Evolutionary conservation across 2,888 invertebrate genomes (phyloP), one percentile per base, ranked within the genome.

Genomic region (Diaperis boleti): DNA sequence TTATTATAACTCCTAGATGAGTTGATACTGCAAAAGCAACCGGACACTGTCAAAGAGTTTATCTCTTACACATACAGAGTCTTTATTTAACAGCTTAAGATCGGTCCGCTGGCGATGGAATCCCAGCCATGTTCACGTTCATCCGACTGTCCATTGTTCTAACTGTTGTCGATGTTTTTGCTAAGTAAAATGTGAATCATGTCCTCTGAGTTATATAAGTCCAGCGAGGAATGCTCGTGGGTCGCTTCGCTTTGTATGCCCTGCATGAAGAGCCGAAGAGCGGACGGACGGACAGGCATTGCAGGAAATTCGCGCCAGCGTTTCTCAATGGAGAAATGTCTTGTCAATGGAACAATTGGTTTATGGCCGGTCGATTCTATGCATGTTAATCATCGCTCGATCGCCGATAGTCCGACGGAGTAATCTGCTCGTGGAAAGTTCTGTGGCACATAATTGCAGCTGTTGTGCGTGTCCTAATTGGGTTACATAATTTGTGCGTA

Each of bases 151-250:
- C 59, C 64, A 64, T 64, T 64, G 64, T 64, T 63, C 55, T 50
- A 59, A 59, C 59, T 59, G 50, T 45, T 59, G 59, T 49, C 59
- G 55, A 55, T 59, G 59, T 59, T 47, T 55, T 54, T 47, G 33
- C 59, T 33, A 54, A 54, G 54, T 59, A 54, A 63, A 63, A 63
- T 63, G 63, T 59, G 63, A 64, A 64, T 59, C 64, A 59, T 64
- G 64, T 59, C 49, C 55, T 42, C 57, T 50, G 50, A 62, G 57
- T 62, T 62, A 62, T 57, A 50, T 55, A 57, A 62, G 62, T 62
- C 37, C 37, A 31, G 29, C 35, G 39, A 49, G 39, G 56, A 62
- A 54, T 55, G 47, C 56, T 54, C 39, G 56, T 49, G 56, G 50
- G 62, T 56, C 50, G 35, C 45, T 62, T 62, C 50, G 57, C 45